Conservation (phyloP, 92 coral and sea anemone genomes). For the Porites evermanni region DNA sequence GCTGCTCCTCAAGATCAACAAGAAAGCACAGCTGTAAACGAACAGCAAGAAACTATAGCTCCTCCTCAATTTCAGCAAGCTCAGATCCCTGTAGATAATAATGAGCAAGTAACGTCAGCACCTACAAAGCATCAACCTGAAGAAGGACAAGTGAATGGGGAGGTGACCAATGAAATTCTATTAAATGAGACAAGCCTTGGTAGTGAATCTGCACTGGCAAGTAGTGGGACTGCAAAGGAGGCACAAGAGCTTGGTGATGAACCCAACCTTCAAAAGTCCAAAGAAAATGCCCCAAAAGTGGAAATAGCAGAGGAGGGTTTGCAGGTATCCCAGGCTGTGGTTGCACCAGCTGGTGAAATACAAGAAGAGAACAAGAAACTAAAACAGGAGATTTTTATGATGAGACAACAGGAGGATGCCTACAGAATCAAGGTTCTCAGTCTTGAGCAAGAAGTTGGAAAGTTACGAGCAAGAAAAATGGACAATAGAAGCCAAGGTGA, state of each 20-base stretch:
- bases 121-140: neutral
- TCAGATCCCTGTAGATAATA: no score
- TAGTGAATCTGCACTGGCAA: neutral
- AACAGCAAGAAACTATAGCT: neutral
- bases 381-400: conserved; percentile 53
- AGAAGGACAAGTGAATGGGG: conserved; percentile 5
- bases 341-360: conserved; percentile 30
- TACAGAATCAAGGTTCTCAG: conserved; percentile 59
- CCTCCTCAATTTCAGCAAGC: no score
- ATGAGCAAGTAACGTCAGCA: neutral
- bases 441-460: conserved; percentile 65
- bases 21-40: conserved; percentile 16
- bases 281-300: neutral
- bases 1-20: neutral
- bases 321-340: neutral
- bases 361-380: conserved; percentile 49
- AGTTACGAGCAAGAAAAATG: conserved; percentile 41
- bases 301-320: conserved; percentile 5
- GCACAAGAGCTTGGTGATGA: neutral
- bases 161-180: neutral
- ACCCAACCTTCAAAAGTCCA: neutral
- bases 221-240: conserved; percentile 1
- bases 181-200: conserved; percentile 1
- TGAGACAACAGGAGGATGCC: conserved; percentile 53
- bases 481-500: conserved; percentile 56